Conservation (phyloP, 2,797 vertebrate genomes). For the Paedocypris micromegethes region DNA sequence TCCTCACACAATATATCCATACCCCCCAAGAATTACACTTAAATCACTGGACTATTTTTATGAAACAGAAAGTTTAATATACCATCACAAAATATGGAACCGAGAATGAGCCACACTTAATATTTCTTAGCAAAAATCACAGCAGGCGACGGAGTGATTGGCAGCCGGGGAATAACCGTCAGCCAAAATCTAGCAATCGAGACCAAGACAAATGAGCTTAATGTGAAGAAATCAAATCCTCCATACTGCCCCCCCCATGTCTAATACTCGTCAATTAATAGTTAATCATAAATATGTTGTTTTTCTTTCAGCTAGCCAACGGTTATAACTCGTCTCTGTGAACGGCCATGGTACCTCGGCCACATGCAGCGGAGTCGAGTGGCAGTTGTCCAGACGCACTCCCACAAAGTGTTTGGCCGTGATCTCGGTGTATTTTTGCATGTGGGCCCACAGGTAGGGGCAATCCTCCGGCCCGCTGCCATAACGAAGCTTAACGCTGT, state of each 20-base stretch:
- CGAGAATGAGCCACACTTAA: conserved; percentile 16
- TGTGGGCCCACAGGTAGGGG: conserved; percentile 92
- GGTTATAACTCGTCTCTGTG: conserved; percentile 7
- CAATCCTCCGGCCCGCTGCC: conserved; percentile 86
- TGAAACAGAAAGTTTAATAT: too few relatives aligned
- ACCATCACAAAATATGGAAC: neutral
- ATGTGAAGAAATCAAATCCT: neutral
- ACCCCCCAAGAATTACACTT: too few relatives aligned
- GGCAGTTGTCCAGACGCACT: conserved; percentile 93
- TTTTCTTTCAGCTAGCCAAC: conserved; percentile 15
- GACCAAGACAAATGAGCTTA: conserved; percentile 17
- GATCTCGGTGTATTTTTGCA: conserved; percentile 91
- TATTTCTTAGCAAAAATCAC: conserved; percentile 3
- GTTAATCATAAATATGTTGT: conserved; percentile 21
- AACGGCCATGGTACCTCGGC: conserved; percentile 78
- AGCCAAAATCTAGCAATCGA: conserved; percentile 23
- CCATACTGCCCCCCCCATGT: conserved; percentile 13
- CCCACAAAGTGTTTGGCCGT: conserved; percentile 87
- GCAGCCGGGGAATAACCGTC: conserved; percentile 2
- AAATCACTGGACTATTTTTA: too few relatives aligned
- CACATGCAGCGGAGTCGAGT: conserved; percentile 91
- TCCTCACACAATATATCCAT: too few relatives aligned
- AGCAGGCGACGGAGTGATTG: neutral
- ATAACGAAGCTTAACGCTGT: conserved; percentile 92
- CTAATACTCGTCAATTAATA: conserved; percentile 21